Evolutionary conservation across 2,113 vertebrate genomes (phyloP).

Genomic region (Charina bottae): DNA sequence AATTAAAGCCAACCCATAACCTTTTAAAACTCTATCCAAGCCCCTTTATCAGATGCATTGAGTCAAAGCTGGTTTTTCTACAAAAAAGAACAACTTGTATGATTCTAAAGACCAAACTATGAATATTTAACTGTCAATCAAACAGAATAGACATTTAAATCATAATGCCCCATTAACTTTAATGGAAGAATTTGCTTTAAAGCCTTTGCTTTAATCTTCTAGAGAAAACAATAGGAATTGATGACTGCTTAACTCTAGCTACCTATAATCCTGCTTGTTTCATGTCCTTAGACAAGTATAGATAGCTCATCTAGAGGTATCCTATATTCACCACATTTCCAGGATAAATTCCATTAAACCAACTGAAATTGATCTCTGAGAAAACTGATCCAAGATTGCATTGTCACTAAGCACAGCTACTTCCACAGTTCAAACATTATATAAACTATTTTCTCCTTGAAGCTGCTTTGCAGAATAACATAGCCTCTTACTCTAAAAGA

Average conservation of each 20-base stretch:
- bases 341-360: neutral
- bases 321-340: neutral
- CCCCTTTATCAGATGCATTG: neutral
- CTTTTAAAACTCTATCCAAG: neutral
- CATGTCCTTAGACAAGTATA: neutral
- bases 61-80: neutral
- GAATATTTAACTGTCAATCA: conserved; percentile 9
- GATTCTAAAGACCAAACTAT: neutral
- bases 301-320: neutral
- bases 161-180: neutral
- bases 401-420: neutral
- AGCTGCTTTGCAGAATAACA: neutral
- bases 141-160: neutral
- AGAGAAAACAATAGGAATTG: neutral
- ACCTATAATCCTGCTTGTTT: neutral
- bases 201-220: neutral
- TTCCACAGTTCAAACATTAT: neutral
- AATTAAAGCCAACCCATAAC: neutral
- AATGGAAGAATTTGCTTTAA: neutral
- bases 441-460: neutral
- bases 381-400: neutral
- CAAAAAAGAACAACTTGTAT: neutral
- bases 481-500: neutral
- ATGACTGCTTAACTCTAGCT: neutral
- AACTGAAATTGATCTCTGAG: neutral